Evolutionary conservation across 2,888 invertebrate genomes (phyloP), one percentile per base, ranked within the genome.

Genomic region (Drosophila monieri): DNA sequence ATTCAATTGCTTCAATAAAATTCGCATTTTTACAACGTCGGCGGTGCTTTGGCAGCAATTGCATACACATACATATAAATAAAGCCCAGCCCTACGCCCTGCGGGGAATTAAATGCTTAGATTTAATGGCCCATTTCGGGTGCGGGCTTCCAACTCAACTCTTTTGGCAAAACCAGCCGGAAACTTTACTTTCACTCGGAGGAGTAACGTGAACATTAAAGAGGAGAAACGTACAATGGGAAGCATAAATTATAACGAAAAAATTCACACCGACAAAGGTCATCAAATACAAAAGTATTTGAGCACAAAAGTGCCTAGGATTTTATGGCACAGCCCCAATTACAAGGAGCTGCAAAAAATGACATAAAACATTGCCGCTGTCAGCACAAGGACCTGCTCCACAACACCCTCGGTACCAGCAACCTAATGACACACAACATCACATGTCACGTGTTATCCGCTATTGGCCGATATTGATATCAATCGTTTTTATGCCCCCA

Each of bases 1-100:
- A 73, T 84, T 84, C 86, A 84, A 84, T 84, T 84, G 84, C 85
- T 25, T 49, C 81, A 80, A 84, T 86, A 84, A 84, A 84, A 86
- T 70, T 64, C 62, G 77, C 69, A 57, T 80, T 71, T 84, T 86
- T 85, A 84, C 76, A 77, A 72, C 83, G 76, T 62, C 69, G 66
- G 64, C 70, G 83, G 76, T 80, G 76, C 78, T 41, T 67, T 54
- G 56, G 58, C 61, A 65, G 57, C 66, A 69, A 73, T 68, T 62
- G 59, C 69, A 46, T 58, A 78, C 68, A 72, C 35, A 35, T 35
- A 27, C 27, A 35, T 35, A 35, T 35, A 35, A 35, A 35, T 35
- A 70, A 66, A 10, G 4, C 9, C 39, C 39, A 14, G 49, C 56
- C 54, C 67, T 66, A 62, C 65, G 69, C 68, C 64, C 64, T 51